phyloP scores from a whole-genome alignment of 2,113 vertebrate species.

The Myrmecophaga tridactyla region DNA sequence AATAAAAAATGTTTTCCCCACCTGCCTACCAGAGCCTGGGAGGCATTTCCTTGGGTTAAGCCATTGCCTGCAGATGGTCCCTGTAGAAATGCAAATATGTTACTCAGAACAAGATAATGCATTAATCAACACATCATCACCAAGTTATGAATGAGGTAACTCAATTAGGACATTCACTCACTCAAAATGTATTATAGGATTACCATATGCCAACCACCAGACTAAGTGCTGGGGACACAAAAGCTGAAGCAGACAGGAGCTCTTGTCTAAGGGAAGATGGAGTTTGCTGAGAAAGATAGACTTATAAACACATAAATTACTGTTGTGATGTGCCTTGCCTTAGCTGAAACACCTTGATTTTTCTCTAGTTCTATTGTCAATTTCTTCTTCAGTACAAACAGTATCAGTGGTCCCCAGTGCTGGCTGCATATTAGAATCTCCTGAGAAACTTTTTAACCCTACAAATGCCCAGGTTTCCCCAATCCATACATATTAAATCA shows the following conservation, averaged over 20 bases:
- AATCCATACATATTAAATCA: neutral
- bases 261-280: rapidly evolving
- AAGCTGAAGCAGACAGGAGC: too few relatives aligned
- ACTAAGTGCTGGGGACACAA: neutral
- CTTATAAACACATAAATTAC: rapidly evolving
- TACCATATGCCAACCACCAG: neutral
- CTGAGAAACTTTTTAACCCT: neutral
- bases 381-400: rapidly evolving
- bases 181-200: neutral
- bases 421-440: rapidly evolving
- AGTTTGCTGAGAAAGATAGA: neutral
- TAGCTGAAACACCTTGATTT: neutral
- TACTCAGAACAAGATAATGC: neutral
- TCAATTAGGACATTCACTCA: neutral
- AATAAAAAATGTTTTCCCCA: neutral
- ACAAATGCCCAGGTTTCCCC: neutral
- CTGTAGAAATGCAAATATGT: neutral
- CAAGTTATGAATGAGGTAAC: neutral
- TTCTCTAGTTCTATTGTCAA: rapidly evolving
- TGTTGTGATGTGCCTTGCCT: rapidly evolving
- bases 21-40: neutral
- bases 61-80: neutral
- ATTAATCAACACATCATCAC: neutral
- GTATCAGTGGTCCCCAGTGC: rapidly evolving
- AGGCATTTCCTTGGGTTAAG: neutral